Evolutionary conservation across 2,888 invertebrate species (phyloP).

Genomic region (Stratiomys singularior): DNA sequence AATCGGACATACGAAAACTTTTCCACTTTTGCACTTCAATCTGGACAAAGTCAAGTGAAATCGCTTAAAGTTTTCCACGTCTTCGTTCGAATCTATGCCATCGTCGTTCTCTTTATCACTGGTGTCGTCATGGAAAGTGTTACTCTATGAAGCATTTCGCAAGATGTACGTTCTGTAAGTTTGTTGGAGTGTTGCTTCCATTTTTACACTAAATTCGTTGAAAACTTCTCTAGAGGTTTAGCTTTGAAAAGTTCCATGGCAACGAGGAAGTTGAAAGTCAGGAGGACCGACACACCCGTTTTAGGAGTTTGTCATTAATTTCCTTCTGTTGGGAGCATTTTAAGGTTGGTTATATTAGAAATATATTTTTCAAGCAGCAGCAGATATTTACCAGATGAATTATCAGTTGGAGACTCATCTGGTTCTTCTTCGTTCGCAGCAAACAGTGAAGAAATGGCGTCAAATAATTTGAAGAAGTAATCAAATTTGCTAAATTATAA

Average conservation of each 20-base stretch:
- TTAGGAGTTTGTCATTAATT: background rate
- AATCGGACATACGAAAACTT: constrained; percentile 43
- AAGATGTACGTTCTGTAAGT: constrained; percentile 16
- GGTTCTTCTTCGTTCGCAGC: too few relatives aligned
- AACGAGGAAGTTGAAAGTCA: background rate
- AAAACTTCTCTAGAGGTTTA: constrained; percentile 9
- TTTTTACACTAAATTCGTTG: background rate
- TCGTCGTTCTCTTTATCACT: too few relatives aligned
- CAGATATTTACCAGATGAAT: too few relatives aligned
- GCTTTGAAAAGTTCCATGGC: constrained; percentile 18
- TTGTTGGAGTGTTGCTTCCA: constrained; percentile 20
- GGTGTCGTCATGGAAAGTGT: constrained; percentile 9
- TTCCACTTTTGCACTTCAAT: constrained; percentile 44
- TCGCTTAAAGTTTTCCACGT: constrained; percentile 29
- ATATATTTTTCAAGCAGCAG: background rate
- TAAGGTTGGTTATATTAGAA: background rate
- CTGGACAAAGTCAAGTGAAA: constrained; percentile 43
- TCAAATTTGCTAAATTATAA: too few relatives aligned
- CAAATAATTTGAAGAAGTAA: too few relatives aligned
- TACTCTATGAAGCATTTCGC: constrained; percentile 25
- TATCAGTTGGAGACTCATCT: too few relatives aligned
- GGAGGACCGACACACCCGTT: background rate
- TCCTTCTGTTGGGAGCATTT: constrained; percentile 10
- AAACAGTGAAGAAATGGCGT: too few relatives aligned
- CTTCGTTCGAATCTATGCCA: background rate